phyloP scores from a whole-genome alignment of 1,140 invertebrate genomes.

The Sycophila sp. region DNA sequence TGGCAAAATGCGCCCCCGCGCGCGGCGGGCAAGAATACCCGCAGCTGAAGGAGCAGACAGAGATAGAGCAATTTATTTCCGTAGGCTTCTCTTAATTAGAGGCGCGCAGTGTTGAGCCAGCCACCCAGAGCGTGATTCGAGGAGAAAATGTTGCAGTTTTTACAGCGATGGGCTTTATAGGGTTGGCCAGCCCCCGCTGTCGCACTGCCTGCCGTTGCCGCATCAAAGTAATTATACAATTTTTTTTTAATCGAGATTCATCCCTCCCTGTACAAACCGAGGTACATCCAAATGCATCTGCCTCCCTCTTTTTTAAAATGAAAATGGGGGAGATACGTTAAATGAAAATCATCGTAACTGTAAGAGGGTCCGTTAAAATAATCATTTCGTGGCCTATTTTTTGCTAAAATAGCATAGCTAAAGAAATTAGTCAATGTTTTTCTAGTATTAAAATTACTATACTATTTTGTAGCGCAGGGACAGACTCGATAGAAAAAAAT shows the following conservation, averaged over 20 bases:
- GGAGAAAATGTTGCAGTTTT: conserved; percentile 15
- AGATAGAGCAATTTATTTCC: conserved; percentile 20
- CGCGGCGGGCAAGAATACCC: not conserved
- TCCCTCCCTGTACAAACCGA: too few relatives aligned
- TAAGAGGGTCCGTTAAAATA: too few relatives aligned
- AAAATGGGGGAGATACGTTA: too few relatives aligned
- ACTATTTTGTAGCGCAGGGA: too few relatives aligned
- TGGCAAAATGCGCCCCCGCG: not conserved
- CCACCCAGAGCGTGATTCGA: not conserved
- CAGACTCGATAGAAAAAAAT: too few relatives aligned
- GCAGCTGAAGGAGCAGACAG: not conserved
- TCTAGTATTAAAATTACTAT: too few relatives aligned
- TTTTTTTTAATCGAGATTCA: conserved; percentile 2
- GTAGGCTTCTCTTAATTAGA: conserved; percentile 33
- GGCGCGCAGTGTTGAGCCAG: not conserved
- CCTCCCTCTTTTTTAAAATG: too few relatives aligned
- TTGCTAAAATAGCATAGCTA: too few relatives aligned
- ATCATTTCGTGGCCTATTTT: too few relatives aligned
- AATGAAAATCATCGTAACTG: too few relatives aligned
- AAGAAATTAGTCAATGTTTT: too few relatives aligned
- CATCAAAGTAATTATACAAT: conserved; percentile 6
- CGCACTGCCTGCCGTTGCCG: not conserved
- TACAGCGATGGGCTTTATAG: conserved; percentile 6
- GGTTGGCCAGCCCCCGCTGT: not conserved
- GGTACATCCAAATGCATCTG: too few relatives aligned